Evolutionary conservation across 1,140 invertebrate genomes (phyloP), one percentile per base, ranked within the genome.

Genomic region (Coenobita brevimanus): DNA sequence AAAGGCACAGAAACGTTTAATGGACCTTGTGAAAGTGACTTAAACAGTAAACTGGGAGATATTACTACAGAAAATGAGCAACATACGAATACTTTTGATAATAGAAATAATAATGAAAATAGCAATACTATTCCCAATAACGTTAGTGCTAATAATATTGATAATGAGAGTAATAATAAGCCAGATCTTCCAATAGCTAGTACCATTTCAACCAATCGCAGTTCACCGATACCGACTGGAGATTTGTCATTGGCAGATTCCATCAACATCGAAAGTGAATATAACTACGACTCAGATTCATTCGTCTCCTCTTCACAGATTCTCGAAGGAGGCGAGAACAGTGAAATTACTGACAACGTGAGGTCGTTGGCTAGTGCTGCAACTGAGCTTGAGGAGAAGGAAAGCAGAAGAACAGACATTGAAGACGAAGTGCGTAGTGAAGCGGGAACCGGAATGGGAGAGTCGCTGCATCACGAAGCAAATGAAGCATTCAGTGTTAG

Each of bases 271-370:
- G 17, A 17, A 6, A 17, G 46, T 21, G 57, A 62, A 3, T 30
- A 64, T 3, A 57, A 78, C 6, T 64, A 85, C 57, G n/a, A 85
- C 57, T 60, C 71, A 6, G 71, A 85, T 62, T 76, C 71, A 17
- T 76, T 78, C 36, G 27, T 62, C 6, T 85, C 82, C 21, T 41
- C 13, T n/a, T 54, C 57, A 33, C 38, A 64, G 24, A 75, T 54
- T n/a, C 64, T 17, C 33, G 76, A 80, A n/a, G 73, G 75, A 33
- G 73, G 46, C 21, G 30, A 33, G 10, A 60, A 27, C 30, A 50
- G 60, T 33, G 46, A 50, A 50, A 17, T 50, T 8, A 50, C 46
- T 17, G 46, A 17, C 6, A 8, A 6, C 17, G 46, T 50, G 6
- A 50, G 17, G 17, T 8, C 46, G 17, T 8, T 50, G 46, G 46